A percentile compares a stretch with the other conserved stretches of the same genome.
These are phyloP conservation scores for Nephrocerus scutellatus DNA, from an alignment of 2,888 invertebrate genomes.

Conservation along the genomic window DNA sequence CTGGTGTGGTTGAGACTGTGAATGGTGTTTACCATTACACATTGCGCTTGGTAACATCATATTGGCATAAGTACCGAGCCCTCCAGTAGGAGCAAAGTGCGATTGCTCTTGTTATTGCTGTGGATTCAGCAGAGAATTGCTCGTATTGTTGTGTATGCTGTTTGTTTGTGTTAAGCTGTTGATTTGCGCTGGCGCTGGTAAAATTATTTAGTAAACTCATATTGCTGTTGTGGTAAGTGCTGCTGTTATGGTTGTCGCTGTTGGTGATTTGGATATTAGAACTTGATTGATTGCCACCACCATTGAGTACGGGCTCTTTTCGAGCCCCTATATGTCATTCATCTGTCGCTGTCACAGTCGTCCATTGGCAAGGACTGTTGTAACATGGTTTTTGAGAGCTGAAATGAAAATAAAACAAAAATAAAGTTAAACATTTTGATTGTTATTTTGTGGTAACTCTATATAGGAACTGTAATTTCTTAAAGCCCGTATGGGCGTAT, in stretches of 20 bases:
- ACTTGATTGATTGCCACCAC: conserved; percentile 23
- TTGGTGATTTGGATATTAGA: conserved; percentile 22
- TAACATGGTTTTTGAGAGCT: conserved; percentile 35
- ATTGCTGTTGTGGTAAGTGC: too few species aligned
- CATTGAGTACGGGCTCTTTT: conserved; percentile 29
- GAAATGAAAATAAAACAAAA: conserved; percentile 17
- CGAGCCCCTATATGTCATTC: conserved; percentile 48
- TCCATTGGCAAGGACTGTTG: conserved; percentile 50
- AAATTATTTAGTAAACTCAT: too few species aligned
- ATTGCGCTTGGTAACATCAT: conserved; percentile 24
- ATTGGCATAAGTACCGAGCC: conserved; percentile 24
- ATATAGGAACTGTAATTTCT: too few species aligned
- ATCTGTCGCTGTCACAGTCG: conserved; percentile 49
- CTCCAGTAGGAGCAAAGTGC: conserved; percentile 20
- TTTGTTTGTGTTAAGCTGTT: too few species aligned
- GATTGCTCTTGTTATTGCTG: conserved; percentile 22
- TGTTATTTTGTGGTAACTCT: too few species aligned
- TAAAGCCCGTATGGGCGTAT: too few species aligned
- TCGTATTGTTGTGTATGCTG: too few species aligned
- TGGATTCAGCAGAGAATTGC: too few species aligned
- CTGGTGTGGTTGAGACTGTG: conserved; percentile 17
- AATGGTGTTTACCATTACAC: conserved; percentile 19
- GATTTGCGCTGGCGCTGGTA: too few species aligned
- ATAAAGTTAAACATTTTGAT: too few species aligned
- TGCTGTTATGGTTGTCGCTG: conserved; percentile 18